Evolutionary conservation across 2,113 vertebrate genomes (phyloP).

Genomic region (Scalopus aquaticus): DNA sequence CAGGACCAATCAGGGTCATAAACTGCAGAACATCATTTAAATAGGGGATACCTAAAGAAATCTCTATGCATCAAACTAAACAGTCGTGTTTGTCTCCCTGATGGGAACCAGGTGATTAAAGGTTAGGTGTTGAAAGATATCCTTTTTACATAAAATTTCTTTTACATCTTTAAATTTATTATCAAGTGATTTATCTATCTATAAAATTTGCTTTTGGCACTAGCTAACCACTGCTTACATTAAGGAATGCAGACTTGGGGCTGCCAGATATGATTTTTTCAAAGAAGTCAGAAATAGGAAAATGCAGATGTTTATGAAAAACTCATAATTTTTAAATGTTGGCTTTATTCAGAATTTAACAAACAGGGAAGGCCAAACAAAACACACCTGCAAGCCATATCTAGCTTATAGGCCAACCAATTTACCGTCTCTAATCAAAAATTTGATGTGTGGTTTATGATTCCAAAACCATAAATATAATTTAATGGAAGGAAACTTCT

Average conservation of each 20-base stretch:
- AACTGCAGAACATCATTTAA: neutral
- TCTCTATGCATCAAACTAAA: neutral
- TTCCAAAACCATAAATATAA: constrained; percentile 26
- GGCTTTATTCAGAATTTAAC: constrained; percentile 48
- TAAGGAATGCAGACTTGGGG: neutral
- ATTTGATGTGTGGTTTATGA: constrained; percentile 22
- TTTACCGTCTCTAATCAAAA: constrained; percentile 36
- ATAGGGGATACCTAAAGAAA: neutral
- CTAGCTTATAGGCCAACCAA: neutral
- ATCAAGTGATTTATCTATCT: neutral
- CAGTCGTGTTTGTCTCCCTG: neutral
- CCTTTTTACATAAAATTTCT: neutral
- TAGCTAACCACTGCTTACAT: neutral
- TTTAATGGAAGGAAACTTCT: constrained; percentile 11
- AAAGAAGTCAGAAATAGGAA: constrained; percentile 49
- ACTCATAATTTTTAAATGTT: constrained; percentile 39
- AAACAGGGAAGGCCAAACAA: constrained; percentile 29
- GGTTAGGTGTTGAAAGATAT: neutral
- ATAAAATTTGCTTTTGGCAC: neutral
- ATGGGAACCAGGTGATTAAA: neutral
- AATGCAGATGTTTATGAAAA: constrained; percentile 58
- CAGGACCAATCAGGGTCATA: neutral
- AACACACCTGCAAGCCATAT: constrained; percentile 6
- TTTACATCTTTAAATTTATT: constrained; percentile 7
- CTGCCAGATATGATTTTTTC: constrained; percentile 28